Evolutionary conservation across 2,888 invertebrate species (phyloP).

Genomic region (Synergus itoensis): DNA sequence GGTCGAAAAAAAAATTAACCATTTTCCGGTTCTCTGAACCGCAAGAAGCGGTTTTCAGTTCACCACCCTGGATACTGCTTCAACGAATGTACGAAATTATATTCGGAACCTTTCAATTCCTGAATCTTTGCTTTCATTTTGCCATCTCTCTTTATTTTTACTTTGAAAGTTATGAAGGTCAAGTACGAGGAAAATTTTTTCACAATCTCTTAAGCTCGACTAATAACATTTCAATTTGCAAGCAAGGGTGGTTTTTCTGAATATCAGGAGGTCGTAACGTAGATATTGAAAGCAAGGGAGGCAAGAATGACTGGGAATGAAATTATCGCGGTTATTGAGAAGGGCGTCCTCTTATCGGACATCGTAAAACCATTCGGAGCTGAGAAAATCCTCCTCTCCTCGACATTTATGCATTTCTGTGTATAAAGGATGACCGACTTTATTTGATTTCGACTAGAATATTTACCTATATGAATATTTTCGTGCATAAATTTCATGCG

Average conservation of each 20-base stretch:
- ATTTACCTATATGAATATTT: not conserved
- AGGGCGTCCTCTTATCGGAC: not conserved
- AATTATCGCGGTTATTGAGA: constrained; percentile 1
- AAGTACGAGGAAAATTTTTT: not conserved
- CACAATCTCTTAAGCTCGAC: not conserved
- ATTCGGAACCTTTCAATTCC: not conserved
- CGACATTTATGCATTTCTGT: not conserved
- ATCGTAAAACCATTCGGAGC: not conserved
- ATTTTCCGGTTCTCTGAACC: constrained; percentile 3
- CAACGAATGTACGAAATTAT: not conserved
- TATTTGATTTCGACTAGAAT: not conserved
- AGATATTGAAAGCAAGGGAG: not conserved
- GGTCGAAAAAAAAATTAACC: not conserved
- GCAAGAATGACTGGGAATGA: not conserved
- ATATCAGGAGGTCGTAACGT: not conserved
- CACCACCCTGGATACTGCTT: not conserved
- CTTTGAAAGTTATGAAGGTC: not conserved
- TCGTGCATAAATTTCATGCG: not conserved
- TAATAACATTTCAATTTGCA: not conserved
- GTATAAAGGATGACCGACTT: not conserved
- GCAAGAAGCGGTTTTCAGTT: not conserved
- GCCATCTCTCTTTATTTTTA: not conserved
- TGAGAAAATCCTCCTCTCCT: not conserved
- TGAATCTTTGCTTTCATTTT: not conserved
- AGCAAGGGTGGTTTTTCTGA: not conserved